These are phyloP conservation scores for Ptyas mucosa DNA, from an alignment of 2,113 vertebrate species.

Conservation along the genomic window DNA sequence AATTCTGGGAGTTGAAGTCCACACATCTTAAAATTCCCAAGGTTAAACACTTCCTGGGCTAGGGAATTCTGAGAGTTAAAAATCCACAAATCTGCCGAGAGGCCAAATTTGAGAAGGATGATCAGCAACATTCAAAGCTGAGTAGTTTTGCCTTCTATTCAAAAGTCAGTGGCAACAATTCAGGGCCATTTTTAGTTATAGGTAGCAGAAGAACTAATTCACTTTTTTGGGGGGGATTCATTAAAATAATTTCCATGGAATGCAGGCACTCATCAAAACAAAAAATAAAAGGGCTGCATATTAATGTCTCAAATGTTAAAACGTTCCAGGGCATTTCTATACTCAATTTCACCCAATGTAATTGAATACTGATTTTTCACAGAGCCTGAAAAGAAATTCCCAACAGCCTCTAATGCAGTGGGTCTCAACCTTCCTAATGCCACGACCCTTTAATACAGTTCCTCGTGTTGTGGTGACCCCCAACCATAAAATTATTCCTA, in stretches of 20 bases:
- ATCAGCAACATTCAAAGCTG: background rate
- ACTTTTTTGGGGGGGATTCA: background rate
- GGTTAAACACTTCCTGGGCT: background rate
- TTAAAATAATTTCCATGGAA: background rate
- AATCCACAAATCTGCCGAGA: background rate
- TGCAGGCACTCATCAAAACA: background rate
- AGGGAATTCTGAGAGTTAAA: background rate
- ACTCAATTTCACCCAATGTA: background rate
- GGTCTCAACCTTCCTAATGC: too few species aligned
- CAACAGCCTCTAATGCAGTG: background rate
- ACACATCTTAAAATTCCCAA: too few species aligned
- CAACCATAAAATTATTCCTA: too few species aligned
- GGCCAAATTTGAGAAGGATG: background rate
- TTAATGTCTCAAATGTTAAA: background rate
- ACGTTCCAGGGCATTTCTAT: background rate
- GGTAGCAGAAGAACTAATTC: background rate
- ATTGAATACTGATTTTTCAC: background rate
- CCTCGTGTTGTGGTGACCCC: too few species aligned
- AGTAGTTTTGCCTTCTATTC: background rate
- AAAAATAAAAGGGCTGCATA: background rate
- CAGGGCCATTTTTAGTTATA: background rate
- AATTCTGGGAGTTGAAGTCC: background rate
- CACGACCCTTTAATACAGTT: too few species aligned
- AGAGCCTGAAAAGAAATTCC: background rate
- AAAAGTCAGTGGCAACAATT: background rate